Evolutionary conservation across 2,888 invertebrate genomes (phyloP).

Genomic region (Eurois occulta): DNA sequence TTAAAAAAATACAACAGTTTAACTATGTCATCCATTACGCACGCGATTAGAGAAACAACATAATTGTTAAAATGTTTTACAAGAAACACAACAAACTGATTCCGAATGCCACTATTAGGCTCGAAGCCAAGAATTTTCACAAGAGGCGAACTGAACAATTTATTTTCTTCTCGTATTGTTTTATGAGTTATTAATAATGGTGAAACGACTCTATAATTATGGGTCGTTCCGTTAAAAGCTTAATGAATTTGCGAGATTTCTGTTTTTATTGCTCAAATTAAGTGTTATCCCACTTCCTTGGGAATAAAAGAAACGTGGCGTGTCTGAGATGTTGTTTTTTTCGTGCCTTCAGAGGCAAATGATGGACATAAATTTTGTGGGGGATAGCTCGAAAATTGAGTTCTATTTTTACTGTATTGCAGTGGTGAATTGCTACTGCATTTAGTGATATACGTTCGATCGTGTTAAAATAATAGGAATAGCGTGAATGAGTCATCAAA

Average conservation of each 20-base stretch:
- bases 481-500: conserved; percentile 1
- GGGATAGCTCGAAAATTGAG: conserved; percentile 54
- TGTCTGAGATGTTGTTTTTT: conserved; percentile 60
- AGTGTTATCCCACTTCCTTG: conserved; percentile 66
- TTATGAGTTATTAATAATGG: conserved; percentile 70
- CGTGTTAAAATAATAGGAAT: conserved; percentile 19
- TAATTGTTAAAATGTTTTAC: conserved; percentile 67
- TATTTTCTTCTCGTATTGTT: conserved; percentile 68
- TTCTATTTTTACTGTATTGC: conserved; percentile 57
- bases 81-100: conserved; percentile 60
- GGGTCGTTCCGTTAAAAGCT: conserved; percentile 69
- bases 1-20: conserved; percentile 33
- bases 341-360: conserved; percentile 48
- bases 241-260: conserved; percentile 71
- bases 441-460: conserved; percentile 39
- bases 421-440: conserved; percentile 30
- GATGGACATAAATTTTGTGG: conserved; percentile 60
- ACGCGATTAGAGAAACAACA: conserved; percentile 56
- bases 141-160: conserved; percentile 61
- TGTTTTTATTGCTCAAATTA: conserved; percentile 69
- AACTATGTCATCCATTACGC: conserved; percentile 60
- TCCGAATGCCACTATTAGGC: conserved; percentile 64
- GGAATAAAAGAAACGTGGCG: conserved; percentile 65
- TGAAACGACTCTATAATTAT: conserved; percentile 68
- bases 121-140: conserved; percentile 67